Percentiles rank a stretch among this genome's conserved stretches.
phyloP scores from a whole-genome alignment of 1,140 invertebrate genomes.

The Brachionus angularis region DNA sequence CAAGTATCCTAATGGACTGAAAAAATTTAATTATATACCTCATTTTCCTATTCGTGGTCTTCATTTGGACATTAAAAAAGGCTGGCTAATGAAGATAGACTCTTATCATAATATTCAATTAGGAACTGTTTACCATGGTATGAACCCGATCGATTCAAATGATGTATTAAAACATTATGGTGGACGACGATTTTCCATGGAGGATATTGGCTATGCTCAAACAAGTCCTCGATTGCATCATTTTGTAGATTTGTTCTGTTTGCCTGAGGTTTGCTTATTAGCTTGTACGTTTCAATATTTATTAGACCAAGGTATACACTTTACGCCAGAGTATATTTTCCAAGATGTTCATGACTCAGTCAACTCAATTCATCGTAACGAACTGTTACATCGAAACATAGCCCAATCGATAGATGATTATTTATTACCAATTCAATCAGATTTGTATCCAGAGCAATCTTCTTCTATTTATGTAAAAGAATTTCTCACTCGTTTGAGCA shows the following conservation, averaged over 20 bases:
- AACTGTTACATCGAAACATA: conserved; percentile 79
- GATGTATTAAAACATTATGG: conserved; percentile 81
- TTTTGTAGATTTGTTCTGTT: conserved; percentile 89
- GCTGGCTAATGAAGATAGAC: conserved; percentile 87
- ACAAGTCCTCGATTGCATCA: conserved; percentile 78
- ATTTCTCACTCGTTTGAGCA: conserved; percentile 72
- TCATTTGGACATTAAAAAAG: conserved; percentile 54
- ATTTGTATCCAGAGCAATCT: too few species aligned
- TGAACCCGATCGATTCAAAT: conserved; percentile 72
- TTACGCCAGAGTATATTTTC: conserved; percentile 82
- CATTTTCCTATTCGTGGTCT: conserved; percentile 37
- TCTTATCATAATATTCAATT: conserved; percentile 92
- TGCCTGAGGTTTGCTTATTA: conserved; percentile 68
- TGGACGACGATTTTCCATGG: conserved; percentile 61
- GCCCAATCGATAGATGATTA: conserved; percentile 60
- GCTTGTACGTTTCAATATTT: conserved; percentile 66
- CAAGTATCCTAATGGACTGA: conserved; percentile 43
- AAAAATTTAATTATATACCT: conserved; percentile 15
- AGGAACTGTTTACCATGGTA: conserved; percentile 82
- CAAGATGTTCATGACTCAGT: conserved; percentile 71
- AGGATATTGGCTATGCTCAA: conserved; percentile 57
- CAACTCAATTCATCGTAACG: conserved; percentile 73
- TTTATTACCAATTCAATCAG: conserved; percentile 44
- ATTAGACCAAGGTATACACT: conserved; percentile 78
- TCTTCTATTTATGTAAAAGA: conserved; percentile 68